Base-by-base conservation (phyloP, 1,140 invertebrate species). In the Pygmarrhopalites habei region DNA sequence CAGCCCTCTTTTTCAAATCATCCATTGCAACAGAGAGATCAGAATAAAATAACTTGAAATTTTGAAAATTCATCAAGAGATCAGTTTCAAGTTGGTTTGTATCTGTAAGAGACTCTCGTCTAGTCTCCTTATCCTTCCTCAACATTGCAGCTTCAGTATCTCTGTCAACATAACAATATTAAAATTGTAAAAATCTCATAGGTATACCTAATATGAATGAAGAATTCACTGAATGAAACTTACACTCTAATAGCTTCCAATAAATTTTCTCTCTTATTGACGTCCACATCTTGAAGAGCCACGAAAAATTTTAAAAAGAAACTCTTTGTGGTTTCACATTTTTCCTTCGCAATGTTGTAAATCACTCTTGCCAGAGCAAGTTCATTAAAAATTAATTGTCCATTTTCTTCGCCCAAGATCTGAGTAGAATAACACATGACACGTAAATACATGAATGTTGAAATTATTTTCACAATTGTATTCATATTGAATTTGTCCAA, bases 301-400 rank as follows among this genome's bases (percentile, higher is more conserved):
- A 56, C 10, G 53, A n/a, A 56, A 41, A 56, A 56, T 41, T 56
- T 56, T 5, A 56, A 23, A 41, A 35, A 56, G 30, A 56, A 56
- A 35, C 32, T 15, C 44, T 10, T 10, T n/a, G 44, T 10, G n/a
- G n/a, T n/a, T 56, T 56, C 35, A 21, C 5, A 51, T 17, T 51
- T 51, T 35, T 49, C 30, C 5, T 35, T 7, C 2, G 58, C 46
- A 25, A 12, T 15, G 2, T 52, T 35, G 17, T 51, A 51, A 26
- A 60, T 35, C 19, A 32, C 19, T 60, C 52, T 60, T 10, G 58
- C 58, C 7, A 60, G 35, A 30, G 19, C 39, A 25, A 60, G 51
- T 15, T 60, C 26, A 25, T 47, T 29, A 7, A 49, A 10, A 28
- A 60, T 60, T 23, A 29, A n/a, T 10, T 60, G 19, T 10, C 58